These are phyloP conservation scores for Nothobranchius furzeri DNA, from an alignment of 2,113 vertebrate genomes.

Conservation along the genomic window DNA sequence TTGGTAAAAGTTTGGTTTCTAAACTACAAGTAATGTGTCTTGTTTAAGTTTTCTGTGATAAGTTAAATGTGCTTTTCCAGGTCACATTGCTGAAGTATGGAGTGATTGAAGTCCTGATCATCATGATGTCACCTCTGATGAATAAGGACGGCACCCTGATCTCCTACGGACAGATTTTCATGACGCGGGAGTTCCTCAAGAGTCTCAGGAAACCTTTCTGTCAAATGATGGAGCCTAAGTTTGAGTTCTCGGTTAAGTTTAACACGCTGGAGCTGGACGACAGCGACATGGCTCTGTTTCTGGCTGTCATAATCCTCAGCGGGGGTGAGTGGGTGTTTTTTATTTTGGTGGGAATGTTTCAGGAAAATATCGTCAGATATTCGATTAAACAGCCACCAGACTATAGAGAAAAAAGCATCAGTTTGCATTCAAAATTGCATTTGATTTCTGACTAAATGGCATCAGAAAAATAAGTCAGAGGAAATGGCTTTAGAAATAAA, in stretches of 20 bases:
- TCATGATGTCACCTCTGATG: constrained; percentile 96
- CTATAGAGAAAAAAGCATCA: too few relatives aligned
- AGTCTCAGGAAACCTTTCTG: constrained; percentile 95
- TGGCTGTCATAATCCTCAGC: constrained; percentile 97
- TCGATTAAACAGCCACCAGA: too few relatives aligned
- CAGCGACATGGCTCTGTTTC: constrained; percentile 97
- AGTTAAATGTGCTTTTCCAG: constrained; percentile 27
- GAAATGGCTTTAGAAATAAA: too few relatives aligned
- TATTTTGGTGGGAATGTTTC: too few relatives aligned
- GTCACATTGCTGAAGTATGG: constrained; percentile 97
- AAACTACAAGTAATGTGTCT: too few relatives aligned
- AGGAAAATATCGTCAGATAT: too few relatives aligned
- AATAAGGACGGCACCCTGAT: constrained; percentile 98
- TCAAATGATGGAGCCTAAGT: constrained; percentile 99
- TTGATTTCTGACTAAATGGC: too few relatives aligned
- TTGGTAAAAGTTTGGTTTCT: too few relatives aligned
- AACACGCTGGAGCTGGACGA: constrained; percentile 97
- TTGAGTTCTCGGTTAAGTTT: constrained; percentile 98
- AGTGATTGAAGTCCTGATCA: constrained; percentile 95
- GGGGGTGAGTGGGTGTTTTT: constrained; percentile 82
- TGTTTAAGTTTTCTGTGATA: not conserved
- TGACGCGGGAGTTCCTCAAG: constrained; percentile 98
- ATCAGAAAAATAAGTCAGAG: too few relatives aligned
- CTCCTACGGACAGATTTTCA: constrained; percentile 96
- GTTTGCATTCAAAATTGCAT: too few relatives aligned